Evolutionary conservation across 1,140 invertebrate genomes (phyloP).

Genomic region (Olivierus martensii): DNA sequence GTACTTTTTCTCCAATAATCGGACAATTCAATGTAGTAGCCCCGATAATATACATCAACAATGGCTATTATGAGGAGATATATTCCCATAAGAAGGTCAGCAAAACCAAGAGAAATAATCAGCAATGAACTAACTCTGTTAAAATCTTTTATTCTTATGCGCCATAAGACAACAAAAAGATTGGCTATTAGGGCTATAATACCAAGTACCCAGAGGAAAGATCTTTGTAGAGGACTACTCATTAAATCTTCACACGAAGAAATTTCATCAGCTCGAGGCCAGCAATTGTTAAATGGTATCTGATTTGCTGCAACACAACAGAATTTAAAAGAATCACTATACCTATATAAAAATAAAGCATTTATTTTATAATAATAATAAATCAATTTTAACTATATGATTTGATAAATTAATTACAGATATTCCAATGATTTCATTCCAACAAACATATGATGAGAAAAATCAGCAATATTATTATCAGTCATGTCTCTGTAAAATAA

Average conservation of each 20-base stretch:
- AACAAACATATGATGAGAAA: slow-evolving; percentile 24
- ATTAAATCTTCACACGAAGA: slow-evolving; percentile 37
- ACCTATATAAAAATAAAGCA: slow-evolving; percentile 5
- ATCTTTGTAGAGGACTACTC: slow-evolving; percentile 31
- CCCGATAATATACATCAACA: slow-evolving; percentile 41
- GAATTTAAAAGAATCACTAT: slow-evolving; percentile 33
- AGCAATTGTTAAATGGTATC: slow-evolving; percentile 24
- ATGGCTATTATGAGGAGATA: slow-evolving; percentile 55
- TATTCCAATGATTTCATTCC: slow-evolving; percentile 24
- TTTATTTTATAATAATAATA: background rate
- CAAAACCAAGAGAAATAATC: slow-evolving; percentile 33
- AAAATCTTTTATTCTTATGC: slow-evolving; percentile 28
- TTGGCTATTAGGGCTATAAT: slow-evolving; percentile 32
- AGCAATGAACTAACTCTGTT: slow-evolving; percentile 18
- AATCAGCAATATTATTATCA: slow-evolving; percentile 12
- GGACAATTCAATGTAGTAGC: slow-evolving; percentile 32
- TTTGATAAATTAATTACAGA: no score
- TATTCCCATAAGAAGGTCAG: slow-evolving; percentile 63
- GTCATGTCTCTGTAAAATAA: slow-evolving; percentile 24
- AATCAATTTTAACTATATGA: no score
- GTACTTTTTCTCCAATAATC: slow-evolving; percentile 31
- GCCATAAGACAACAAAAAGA: slow-evolving; percentile 32
- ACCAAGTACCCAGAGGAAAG: slow-evolving; percentile 35
- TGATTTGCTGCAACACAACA: slow-evolving; percentile 28
- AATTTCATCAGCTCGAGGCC: slow-evolving; percentile 33